Evolutionary conservation across 2,113 vertebrate species (phyloP).

Genomic region (Zeus faber): DNA sequence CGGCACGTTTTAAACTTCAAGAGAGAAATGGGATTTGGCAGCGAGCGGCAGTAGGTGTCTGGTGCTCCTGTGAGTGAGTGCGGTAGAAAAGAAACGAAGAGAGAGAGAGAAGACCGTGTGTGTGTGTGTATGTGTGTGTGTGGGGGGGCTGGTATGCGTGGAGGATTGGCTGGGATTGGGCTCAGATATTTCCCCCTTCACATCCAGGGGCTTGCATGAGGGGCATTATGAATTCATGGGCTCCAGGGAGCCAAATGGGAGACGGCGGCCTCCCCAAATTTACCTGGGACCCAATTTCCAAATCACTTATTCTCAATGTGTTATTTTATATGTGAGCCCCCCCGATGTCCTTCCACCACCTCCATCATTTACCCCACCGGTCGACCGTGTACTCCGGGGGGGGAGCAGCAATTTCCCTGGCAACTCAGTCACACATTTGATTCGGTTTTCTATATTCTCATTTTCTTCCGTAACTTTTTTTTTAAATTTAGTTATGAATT

Average conservation of each 20-base stretch:
- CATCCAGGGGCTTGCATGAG: slow-evolving; percentile 34
- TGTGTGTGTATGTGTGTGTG: slow-evolving; percentile 20
- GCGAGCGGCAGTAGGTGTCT: too few species aligned
- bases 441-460: slow-evolving; percentile 39
- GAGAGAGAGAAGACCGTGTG: slow-evolving; percentile 35
- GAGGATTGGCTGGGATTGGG: slow-evolving; percentile 53
- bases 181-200: slow-evolving; percentile 46
- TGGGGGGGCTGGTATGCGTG: slow-evolving; percentile 15
- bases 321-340: slow-evolving; percentile 31
- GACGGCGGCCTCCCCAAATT: slow-evolving; percentile 55
- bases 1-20: too few species aligned
- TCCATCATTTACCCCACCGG: background rate
- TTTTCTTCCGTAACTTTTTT: slow-evolving; percentile 40
- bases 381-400: slow-evolving; percentile 37
- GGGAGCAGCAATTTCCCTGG: slow-evolving; percentile 40
- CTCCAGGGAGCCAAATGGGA: slow-evolving; percentile 54
- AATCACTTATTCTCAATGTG: slow-evolving; percentile 61
- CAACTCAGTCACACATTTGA: slow-evolving; percentile 53
- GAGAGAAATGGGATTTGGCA: too few species aligned
- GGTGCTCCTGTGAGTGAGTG: slow-evolving; percentile 4
- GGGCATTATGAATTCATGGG: slow-evolving; percentile 64
- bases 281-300: slow-evolving; percentile 52
- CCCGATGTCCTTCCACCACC: slow-evolving; percentile 1
- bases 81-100: too few species aligned
- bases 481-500: slow-evolving; percentile 42